phyloP scores from a whole-genome alignment of 2,888 invertebrate genomes.

The Dendrolimus pini region DNA sequence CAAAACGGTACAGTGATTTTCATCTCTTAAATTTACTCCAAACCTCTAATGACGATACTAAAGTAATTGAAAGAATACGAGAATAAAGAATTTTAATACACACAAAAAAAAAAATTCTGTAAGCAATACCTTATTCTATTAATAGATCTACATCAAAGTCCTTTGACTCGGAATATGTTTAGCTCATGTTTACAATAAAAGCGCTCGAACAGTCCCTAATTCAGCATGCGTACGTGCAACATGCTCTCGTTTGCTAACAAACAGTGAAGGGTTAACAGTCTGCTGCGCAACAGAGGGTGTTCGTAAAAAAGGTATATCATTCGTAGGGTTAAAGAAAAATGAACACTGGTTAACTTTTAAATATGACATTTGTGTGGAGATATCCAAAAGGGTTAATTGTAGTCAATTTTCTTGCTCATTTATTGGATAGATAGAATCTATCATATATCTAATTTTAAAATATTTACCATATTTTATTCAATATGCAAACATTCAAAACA shows the following conservation, averaged over 20 bases:
- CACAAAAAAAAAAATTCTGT: constrained; percentile 1
- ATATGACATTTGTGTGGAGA: too few relatives aligned
- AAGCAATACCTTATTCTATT: constrained; percentile 7
- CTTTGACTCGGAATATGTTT: constrained; percentile 8
- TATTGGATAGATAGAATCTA: too few relatives aligned
- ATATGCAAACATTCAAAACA: too few relatives aligned
- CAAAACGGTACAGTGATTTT: too few relatives aligned
- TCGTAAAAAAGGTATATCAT: constrained; percentile 38
- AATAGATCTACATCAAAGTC: constrained; percentile 17
- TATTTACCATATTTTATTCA: too few relatives aligned
- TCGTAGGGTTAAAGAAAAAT: constrained; percentile 44
- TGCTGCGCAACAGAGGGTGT: constrained; percentile 55
- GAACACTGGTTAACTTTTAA: constrained; percentile 8
- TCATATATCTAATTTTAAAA: too few relatives aligned
- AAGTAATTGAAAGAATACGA: too few relatives aligned
- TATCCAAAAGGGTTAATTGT: too few relatives aligned
- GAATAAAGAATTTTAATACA: too few relatives aligned
- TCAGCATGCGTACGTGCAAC: constrained; percentile 36
- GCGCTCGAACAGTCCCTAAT: constrained; percentile 40
- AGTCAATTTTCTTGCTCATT: too few relatives aligned
- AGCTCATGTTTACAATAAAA: constrained; percentile 38
- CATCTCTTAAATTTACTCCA: too few relatives aligned
- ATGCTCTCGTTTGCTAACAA: constrained; percentile 48
- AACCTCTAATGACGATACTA: too few relatives aligned
- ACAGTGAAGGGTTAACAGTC: constrained; percentile 68